phyloP scores from a whole-genome alignment of 2,797 vertebrate species.

The Acipenser oxyrinchus region DNA sequence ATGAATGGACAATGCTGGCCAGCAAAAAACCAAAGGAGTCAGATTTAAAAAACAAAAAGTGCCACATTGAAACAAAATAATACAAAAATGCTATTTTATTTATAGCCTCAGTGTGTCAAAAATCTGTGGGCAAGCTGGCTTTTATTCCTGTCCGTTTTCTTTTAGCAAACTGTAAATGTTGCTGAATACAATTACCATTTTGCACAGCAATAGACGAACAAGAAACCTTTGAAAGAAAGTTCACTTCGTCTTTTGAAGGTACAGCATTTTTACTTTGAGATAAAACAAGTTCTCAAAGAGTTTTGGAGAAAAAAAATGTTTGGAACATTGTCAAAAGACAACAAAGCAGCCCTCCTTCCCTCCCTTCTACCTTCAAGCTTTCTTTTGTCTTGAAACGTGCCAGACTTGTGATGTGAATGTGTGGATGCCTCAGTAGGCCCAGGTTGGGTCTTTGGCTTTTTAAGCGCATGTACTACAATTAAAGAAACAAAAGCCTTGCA shows the following conservation, averaged over 20 bases:
- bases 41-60: conserved; percentile 46
- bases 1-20: conserved; percentile 54
- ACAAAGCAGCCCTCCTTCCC: conserved; percentile 56
- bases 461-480: conserved; percentile 73
- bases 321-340: conserved; percentile 44
- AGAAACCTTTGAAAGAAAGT: conserved; percentile 7
- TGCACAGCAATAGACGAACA: conserved; percentile 2
- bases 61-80: conserved; percentile 27
- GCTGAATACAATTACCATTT: conserved; percentile 6
- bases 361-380: conserved; percentile 67
- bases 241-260: conserved; percentile 1
- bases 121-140: conserved; percentile 4
- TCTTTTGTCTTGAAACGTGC: conserved; percentile 79
- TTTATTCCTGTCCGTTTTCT: conserved; percentile 7
- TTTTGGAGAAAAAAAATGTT: conserved; percentile 17
- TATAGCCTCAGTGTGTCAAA: conserved; percentile 9
- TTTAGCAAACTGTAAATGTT: conserved; percentile 8
- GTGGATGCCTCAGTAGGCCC: conserved; percentile 68
- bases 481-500: conserved; percentile 73
- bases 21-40: conserved; percentile 72
- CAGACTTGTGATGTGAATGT: conserved; percentile 81
- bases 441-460: conserved; percentile 73
- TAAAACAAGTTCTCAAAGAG: conserved; percentile 2
- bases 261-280: conserved; percentile 1
- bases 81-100: conserved; percentile 8